Conservation (phyloP, 2,113 vertebrate species). For the Corydoras sp. region DNA sequence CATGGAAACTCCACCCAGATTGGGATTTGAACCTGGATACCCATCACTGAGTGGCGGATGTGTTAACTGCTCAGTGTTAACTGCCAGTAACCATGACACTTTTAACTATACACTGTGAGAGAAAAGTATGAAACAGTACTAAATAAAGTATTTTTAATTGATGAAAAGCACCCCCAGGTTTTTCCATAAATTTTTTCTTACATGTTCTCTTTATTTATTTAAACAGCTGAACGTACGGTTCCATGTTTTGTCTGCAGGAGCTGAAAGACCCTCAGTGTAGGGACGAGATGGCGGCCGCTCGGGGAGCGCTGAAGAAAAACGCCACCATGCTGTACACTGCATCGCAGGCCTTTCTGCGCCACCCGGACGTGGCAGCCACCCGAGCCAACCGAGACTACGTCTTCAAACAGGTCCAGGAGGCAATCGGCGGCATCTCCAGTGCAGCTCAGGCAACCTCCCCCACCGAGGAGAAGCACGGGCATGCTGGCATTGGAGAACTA, state of each 20-base stretch:
- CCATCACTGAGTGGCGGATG: too few species aligned
- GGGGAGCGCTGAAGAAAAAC: slow-evolving; percentile 95
- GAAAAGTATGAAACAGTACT: too few species aligned
- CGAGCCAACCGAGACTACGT: slow-evolving; percentile 96
- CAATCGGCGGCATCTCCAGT: slow-evolving; percentile 91
- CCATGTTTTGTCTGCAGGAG: slow-evolving; percentile 64
- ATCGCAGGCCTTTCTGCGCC: slow-evolving; percentile 93
- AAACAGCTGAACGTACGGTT: not conserved
- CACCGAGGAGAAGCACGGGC: slow-evolving; percentile 90
- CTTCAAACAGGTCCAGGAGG: slow-evolving; percentile 98
- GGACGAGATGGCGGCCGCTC: slow-evolving; percentile 95
- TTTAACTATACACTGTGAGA: too few species aligned
- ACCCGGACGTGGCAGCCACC: slow-evolving; percentile 92
- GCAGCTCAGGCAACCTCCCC: slow-evolving; percentile 93
- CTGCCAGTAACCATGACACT: too few species aligned
- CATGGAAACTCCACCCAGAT: too few species aligned
- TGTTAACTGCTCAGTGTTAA: too few species aligned
- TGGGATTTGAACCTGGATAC: too few species aligned
- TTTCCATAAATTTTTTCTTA: not conserved
- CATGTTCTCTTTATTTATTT: not conserved
- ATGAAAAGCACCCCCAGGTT: too few species aligned
- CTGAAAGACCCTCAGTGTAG: slow-evolving; percentile 95
- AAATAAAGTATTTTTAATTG: too few species aligned
- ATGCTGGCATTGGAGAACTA: slow-evolving; percentile 92
- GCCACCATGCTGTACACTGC: slow-evolving; percentile 97